Conservation (phyloP, 2,888 invertebrate species). For the Apocheima hispidaria region DNA sequence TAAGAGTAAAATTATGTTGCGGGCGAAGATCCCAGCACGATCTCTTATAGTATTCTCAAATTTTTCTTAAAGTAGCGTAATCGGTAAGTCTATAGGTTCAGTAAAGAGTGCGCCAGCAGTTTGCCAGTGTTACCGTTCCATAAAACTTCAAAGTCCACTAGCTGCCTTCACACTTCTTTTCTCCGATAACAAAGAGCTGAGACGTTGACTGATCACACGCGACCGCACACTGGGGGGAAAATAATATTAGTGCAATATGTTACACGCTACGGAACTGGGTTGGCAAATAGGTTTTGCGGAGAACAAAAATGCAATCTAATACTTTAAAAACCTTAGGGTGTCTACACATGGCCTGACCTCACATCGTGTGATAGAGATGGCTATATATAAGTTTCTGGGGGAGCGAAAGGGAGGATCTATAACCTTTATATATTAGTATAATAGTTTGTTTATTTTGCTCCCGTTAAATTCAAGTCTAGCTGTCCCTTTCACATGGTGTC, state of each 20-base stretch:
- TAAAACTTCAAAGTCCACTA: conserved; percentile 57
- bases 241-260: conserved; percentile 43
- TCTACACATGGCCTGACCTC: too few species aligned
- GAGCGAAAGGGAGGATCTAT: too few species aligned
- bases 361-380: too few species aligned
- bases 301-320: conserved; percentile 15
- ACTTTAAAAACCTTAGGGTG: too few species aligned
- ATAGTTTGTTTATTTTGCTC: too few species aligned
- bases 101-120: conserved; percentile 26
- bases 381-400: too few species aligned
- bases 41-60: not conserved
- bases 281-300: conserved; percentile 36
- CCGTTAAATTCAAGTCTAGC: too few species aligned
- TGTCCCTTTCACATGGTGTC: too few species aligned
- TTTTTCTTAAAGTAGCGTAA: conserved; percentile 8
- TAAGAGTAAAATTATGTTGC: too few species aligned
- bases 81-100: conserved; percentile 34
- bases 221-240: conserved; percentile 27
- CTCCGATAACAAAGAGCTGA: conserved; percentile 70
- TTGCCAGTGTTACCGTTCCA: conserved; percentile 55
- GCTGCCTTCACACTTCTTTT: conserved; percentile 68
- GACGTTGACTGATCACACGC: conserved; percentile 74
- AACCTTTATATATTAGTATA: too few species aligned
- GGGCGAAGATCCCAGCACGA: not conserved
- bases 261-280: conserved; percentile 9